Percentiles rank a stretch among this genome's conserved stretches.
phyloP scores from a whole-genome alignment of 2,888 invertebrate genomes.

The Limnephilus marmoratus region DNA sequence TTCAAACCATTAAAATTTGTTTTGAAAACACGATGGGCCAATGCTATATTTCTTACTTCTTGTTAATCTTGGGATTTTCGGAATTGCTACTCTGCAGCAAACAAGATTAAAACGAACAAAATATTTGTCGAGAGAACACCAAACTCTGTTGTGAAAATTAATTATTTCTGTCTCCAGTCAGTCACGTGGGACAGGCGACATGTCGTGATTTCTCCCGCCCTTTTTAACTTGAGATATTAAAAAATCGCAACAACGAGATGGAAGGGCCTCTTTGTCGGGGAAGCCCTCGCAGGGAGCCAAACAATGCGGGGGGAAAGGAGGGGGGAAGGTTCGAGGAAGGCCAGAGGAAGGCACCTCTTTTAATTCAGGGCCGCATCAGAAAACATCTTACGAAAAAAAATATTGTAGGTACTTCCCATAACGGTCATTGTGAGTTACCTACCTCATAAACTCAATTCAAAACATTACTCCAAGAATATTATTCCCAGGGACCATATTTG shows the following conservation, averaged over 20 bases:
- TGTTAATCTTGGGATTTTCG: not conserved
- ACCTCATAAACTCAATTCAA: too few species aligned
- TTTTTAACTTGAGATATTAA: conserved; percentile 57
- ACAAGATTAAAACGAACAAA: conserved; percentile 27
- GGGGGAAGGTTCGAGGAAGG: not conserved
- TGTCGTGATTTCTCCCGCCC: conserved; percentile 52
- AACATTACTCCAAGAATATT: too few species aligned
- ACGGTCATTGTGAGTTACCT: too few species aligned
- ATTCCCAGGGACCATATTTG: too few species aligned
- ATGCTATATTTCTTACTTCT: too few species aligned
- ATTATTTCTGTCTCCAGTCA: conserved; percentile 47
- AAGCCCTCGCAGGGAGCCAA: conserved; percentile 40
- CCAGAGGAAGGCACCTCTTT: not conserved
- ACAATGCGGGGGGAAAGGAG: conserved; percentile 36
- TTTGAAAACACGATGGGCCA: too few species aligned
- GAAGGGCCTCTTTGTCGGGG: conserved; percentile 45
- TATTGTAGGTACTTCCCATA: too few species aligned
- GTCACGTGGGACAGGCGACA: conserved; percentile 46
- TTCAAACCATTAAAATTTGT: too few species aligned
- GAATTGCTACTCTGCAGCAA: not conserved
- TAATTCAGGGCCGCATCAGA: not conserved
- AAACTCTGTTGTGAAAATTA: conserved; percentile 35
- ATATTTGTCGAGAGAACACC: conserved; percentile 4
- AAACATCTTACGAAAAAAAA: not conserved
- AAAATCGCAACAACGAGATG: conserved; percentile 57